Evolutionary conservation across 1,140 invertebrate genomes (phyloP).

Genomic region (Lasaia peninsularis): DNA sequence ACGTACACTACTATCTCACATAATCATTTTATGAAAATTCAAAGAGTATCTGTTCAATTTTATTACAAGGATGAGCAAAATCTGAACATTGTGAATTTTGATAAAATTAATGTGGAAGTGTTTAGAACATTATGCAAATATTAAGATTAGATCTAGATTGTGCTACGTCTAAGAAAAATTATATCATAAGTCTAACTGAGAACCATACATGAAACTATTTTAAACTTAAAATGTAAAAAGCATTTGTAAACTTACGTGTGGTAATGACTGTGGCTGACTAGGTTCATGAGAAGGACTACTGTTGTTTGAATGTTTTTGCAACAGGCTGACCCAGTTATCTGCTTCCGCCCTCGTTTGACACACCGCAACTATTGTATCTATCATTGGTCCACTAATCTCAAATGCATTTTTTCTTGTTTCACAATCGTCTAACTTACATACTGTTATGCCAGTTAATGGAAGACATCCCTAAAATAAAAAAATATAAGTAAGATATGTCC

Average conservation of each 20-base stretch:
- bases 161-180: too few relatives aligned
- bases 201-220: too few relatives aligned
- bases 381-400: constrained; percentile 94
- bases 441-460: constrained; percentile 89
- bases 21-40: too few relatives aligned
- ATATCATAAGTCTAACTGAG: too few relatives aligned
- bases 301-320: constrained; percentile 81
- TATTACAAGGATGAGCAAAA: too few relatives aligned
- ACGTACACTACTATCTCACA: too few relatives aligned
- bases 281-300: constrained; percentile 59
- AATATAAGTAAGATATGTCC: neutral
- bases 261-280: constrained; percentile 68
- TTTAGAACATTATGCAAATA: too few relatives aligned
- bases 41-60: too few relatives aligned
- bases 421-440: constrained; percentile 86
- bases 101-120: too few relatives aligned
- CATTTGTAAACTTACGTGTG: constrained; percentile 61
- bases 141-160: too few relatives aligned
- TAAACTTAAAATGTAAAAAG: neutral
- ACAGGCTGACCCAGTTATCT: constrained; percentile 90
- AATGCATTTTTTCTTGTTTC: constrained; percentile 92
- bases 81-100: too few relatives aligned
- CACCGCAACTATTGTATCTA: constrained; percentile 91
- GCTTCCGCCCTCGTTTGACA: constrained; percentile 91
- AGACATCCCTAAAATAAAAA: constrained; percentile 87